Conservation (phyloP, 1,140 invertebrate species). For the Chelonus insularis region DNA sequence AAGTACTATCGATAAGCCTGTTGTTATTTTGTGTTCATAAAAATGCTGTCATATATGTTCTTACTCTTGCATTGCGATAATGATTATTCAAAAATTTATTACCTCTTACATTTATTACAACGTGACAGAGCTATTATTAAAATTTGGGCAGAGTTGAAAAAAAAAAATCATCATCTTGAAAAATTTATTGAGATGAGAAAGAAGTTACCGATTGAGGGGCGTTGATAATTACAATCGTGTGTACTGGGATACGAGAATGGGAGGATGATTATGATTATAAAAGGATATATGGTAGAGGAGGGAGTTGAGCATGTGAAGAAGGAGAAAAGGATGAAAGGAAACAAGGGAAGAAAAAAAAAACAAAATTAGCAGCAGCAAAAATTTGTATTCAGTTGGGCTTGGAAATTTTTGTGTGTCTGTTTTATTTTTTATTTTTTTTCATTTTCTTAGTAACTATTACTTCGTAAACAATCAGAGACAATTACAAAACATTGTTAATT, state of each 20-base stretch:
- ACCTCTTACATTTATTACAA: not conserved
- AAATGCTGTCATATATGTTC: not conserved
- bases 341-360: constrained; percentile 30
- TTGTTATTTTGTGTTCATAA: not conserved
- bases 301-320: constrained; percentile 24
- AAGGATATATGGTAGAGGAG: constrained; percentile 22
- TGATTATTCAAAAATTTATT: constrained; percentile 1
- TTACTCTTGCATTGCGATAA: not conserved
- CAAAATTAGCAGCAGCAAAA: constrained; percentile 24
- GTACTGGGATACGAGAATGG: constrained; percentile 1
- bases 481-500: too few relatives aligned
- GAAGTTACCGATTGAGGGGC: constrained; percentile 13
- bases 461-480: too few relatives aligned
- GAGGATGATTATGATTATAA: constrained; percentile 25
- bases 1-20: not conserved
- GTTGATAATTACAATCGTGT: constrained; percentile 27
- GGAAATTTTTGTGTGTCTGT: constrained; percentile 55
- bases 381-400: constrained; percentile 33
- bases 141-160: constrained; percentile 1
- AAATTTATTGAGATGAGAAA: constrained; percentile 23
- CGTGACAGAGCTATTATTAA: not conserved
- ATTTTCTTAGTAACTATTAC: too few relatives aligned
- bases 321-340: constrained; percentile 33
- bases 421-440: too few relatives aligned
- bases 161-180: constrained; percentile 11